Base-by-base conservation (phyloP, 2,888 invertebrate genomes). In the Dasysyrphus albostriatus region DNA sequence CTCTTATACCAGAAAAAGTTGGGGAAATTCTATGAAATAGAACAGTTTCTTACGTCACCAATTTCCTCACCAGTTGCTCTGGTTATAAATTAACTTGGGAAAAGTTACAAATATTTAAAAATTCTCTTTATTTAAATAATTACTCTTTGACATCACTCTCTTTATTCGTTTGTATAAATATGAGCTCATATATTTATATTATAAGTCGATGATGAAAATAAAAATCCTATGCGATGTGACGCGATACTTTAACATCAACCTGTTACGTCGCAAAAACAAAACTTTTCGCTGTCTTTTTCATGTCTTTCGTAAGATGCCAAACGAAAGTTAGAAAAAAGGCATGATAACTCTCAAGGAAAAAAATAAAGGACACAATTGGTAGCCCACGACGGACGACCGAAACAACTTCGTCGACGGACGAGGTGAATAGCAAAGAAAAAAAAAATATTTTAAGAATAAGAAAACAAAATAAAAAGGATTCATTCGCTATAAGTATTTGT, bases 181-280 rank as follows among this genome's bases (percentile, higher is more conserved):
- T 59, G 3, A 37, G 32, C 47, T 47, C 47, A 44, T 44, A 32
- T 32, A 24, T 1, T 14, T 42, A 6, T 44, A 14, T 16, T 44
- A 44, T 44, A 74, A 78, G 39, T 47, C 16, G 54, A 44, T 12
- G 67, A 61, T 58, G 65, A 51, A 65, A 67, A 76, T 14, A 44
- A 65, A 84, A 84, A 72, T 67, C 12, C 34, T 19, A 37, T 80
- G 70, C 75, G 76, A 76, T 47, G 80, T 6, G 19, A 65, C 6
- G 75, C 77, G 85, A 72, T 59, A 59, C 78, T 51, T 29, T 67
- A 74, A 75, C 14, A 61, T 61, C 89, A 89, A 89, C 88, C 89
- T 89, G 89, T 89, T 89, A 89, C 89, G 88, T 87, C 72, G 88
- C 44, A 37, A 47, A 63, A 78, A 87, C 69, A 44, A 73, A 69